Evolutionary conservation across 2,797 vertebrate species (phyloP).

Genomic region (Scyliorhinus canicula): DNA sequence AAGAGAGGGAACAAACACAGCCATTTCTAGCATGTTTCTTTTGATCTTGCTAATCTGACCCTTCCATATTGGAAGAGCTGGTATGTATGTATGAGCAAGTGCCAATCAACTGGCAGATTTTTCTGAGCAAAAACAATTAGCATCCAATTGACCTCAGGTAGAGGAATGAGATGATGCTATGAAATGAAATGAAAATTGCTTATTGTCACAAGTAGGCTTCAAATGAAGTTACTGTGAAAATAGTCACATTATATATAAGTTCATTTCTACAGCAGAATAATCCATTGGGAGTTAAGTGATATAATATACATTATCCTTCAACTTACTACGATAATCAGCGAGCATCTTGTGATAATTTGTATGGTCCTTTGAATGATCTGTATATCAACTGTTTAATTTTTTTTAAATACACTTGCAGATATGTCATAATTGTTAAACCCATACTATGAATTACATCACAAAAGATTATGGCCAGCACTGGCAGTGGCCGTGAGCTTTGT

Average conservation of each 20-base stretch:
- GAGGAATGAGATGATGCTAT: background rate
- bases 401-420: background rate
- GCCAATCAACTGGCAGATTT: background rate
- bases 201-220: no score
- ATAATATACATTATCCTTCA: background rate
- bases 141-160: background rate
- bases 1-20: background rate
- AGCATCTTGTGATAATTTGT: background rate
- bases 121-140: background rate
- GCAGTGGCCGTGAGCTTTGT: background rate
- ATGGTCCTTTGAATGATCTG: background rate
- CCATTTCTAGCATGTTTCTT: background rate
- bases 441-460: background rate
- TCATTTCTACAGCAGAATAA: background rate
- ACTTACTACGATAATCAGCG: background rate
- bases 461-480: background rate
- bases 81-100: background rate
- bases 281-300: background rate
- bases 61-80: background rate
- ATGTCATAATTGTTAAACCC: background rate
- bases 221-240: no score
- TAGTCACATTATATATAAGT: background rate
- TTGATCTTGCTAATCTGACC: background rate
- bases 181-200: no score
- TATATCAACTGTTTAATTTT: background rate